Evolutionary conservation across 2,888 invertebrate species (phyloP).

Genomic region (Sesamia inferens): DNA sequence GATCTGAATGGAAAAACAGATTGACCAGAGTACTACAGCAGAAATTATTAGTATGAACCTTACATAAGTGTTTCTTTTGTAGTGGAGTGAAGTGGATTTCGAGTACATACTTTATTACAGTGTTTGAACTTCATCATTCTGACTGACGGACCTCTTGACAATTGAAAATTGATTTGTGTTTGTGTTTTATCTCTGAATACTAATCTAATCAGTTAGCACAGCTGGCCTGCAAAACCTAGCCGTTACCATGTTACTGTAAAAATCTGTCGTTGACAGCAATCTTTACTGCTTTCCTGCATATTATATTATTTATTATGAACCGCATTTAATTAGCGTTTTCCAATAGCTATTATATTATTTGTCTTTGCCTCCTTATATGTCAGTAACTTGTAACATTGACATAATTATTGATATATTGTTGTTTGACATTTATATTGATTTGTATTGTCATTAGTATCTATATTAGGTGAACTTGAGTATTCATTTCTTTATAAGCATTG

Average conservation of each 20-base stretch:
- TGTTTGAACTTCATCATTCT: no score
- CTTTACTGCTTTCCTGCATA: background rate
- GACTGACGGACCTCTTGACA: no score
- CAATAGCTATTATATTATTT: conserved; percentile 10
- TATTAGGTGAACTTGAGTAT: conserved; percentile 43
- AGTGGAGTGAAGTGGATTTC: no score
- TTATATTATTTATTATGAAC: background rate
- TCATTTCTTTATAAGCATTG: conserved; percentile 17
- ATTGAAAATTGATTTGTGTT: no score
- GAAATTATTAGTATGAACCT: no score
- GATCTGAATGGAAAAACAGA: no score
- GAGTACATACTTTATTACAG: no score
- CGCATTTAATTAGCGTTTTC: background rate
- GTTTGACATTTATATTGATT: conserved; percentile 40
- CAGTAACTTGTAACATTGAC: conserved; percentile 8
- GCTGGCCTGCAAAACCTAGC: background rate
- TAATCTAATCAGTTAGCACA: background rate
- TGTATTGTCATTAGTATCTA: conserved; percentile 31
- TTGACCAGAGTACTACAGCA: no score
- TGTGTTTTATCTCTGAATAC: background rate
- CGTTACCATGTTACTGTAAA: no score
- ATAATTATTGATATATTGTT: conserved; percentile 34
- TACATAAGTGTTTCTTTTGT: background rate
- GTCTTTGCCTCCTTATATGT: conserved; percentile 17
- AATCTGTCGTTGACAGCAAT: background rate